Evolutionary conservation across 2,888 invertebrate genomes (phyloP), one percentile per base, ranked within the genome.

Genomic region (Eupithecia abbreviata): DNA sequence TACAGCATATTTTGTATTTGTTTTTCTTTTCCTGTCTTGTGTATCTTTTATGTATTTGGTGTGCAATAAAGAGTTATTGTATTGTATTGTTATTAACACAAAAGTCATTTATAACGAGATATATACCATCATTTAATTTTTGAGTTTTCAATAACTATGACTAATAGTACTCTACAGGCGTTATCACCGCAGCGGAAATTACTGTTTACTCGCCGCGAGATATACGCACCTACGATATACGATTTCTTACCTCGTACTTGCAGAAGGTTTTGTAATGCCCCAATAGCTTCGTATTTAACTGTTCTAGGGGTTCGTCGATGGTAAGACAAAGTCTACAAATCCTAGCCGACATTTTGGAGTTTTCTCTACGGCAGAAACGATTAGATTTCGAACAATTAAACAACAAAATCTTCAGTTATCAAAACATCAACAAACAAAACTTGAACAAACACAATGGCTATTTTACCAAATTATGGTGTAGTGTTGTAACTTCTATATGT

Each of bases 341-440:
- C 42, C 42, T 66, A 42, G 15, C 15, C 42, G 42, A 42, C 66
- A 66, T 66, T 66, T 62, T 42, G 3, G 66, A 42, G 18, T 42
- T 4, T 5, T 66, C 7, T 66, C 13, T 66, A 41, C 4, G 42
- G 0, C 66, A 15, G 15, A 6, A 66, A 58, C 18, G 9, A 47
- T 58, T 18, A 0, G 4, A 55, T 51, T 51, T 4, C 13, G 13
- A 13, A 47, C 3, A 30, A 41, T 41, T 12, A 41, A 5, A 30
- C 41, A 1, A n/a, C 7, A 58, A 18, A 47, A 47, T 47, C 47
- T 10, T 12, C 51, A 55, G 49, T n/a, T 0, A 58, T 18, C 58
- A 58, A n/a, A 58, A 58, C 58, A 58, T n/a, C n/a, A 58, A 58
- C 58, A 58, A 58, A 58, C 58, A 58, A 58, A 51, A 49, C 49